Evolutionary conservation across 2,113 vertebrate species (phyloP), one percentile per base, ranked within the genome.

Genomic region (Lates calcarifer): DNA sequence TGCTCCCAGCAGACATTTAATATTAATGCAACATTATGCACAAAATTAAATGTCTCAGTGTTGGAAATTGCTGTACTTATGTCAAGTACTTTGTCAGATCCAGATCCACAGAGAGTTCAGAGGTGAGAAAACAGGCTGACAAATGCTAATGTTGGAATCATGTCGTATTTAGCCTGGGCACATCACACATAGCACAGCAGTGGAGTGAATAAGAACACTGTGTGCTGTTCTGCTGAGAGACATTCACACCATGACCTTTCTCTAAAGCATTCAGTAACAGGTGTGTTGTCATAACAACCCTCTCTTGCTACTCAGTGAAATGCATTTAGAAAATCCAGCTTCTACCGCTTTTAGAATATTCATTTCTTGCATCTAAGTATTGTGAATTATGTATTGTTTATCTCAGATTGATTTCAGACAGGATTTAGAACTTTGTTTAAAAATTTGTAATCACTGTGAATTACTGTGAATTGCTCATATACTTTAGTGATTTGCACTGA

Each of bases 221-320:
- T 43, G 68, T 51, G 31, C 72, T 73, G 62, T 35, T 80, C 71
- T 53, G 26, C 74, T 51, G 35, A 58, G 76, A 68, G n/a, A 64
- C 58, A 43, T 55, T 62, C 69, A 70, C 37, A 71, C 31, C n/a
- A 41, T 61, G 75, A 78, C 63, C 58, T 81, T 81, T 69, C 33
- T 28, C 64, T 37, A 53, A 69, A 49, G 58, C 49, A 43, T 63
- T 80, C 53, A 37, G 57, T 75, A 56, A 67, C 33, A 56, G 61
- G 29, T 22, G 1, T 29, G 67, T 85, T 72, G 67, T 68, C 79
- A 74, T 82, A 64, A 58, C 69, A 86, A 82, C 70, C 18, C 9
- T 58, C 51, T 39, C 26, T 12, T 53, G 33, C 47, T 75, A 35
- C 43, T 66, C 28, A 61, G 67, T 13, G 8, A 53, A 39, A n/a